phyloP scores from a whole-genome alignment of 2,888 invertebrate genomes.

The Andrena chrysosceles region DNA sequence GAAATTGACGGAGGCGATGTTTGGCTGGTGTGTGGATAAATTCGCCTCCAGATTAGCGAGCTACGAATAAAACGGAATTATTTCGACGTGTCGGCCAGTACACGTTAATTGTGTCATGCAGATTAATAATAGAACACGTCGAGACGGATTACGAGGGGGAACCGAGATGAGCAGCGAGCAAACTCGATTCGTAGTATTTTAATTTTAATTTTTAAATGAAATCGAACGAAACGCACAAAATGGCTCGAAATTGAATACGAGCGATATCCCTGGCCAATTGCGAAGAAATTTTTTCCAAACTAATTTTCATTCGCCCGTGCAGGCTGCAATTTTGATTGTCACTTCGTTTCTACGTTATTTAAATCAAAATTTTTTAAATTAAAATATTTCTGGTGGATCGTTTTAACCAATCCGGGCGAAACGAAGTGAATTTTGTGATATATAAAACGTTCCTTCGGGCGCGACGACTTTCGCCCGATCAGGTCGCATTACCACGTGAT shows the following conservation, averaged over 20 bases:
- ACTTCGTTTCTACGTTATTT: too few relatives aligned
- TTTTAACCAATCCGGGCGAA: too few relatives aligned
- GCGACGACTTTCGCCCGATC: too few relatives aligned
- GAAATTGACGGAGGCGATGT: constrained; percentile 34
- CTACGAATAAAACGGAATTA: constrained; percentile 25
- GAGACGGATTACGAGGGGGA: neutral
- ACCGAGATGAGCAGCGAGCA: neutral
- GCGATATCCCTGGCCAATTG: too few relatives aligned
- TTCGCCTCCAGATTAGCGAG: constrained; percentile 35
- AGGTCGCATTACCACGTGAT: neutral
- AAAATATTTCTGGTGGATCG: too few relatives aligned
- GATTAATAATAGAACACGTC: neutral
- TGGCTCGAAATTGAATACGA: too few relatives aligned
- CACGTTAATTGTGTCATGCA: constrained; percentile 13
- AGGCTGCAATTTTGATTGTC: too few relatives aligned
- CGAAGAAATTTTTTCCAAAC: too few relatives aligned
- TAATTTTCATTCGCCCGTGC: too few relatives aligned
- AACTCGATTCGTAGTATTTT: neutral
- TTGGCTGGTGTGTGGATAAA: constrained; percentile 18
- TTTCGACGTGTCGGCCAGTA: neutral
- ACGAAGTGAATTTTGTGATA: neutral
- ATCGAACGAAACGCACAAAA: too few relatives aligned
- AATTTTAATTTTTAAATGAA: too few relatives aligned
- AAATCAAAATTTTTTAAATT: too few relatives aligned
- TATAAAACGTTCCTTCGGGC: neutral